Evolutionary conservation across 1,140 invertebrate genomes (phyloP), one percentile per base, ranked within the genome.

Genomic region (Drosophila busckii): DNA sequence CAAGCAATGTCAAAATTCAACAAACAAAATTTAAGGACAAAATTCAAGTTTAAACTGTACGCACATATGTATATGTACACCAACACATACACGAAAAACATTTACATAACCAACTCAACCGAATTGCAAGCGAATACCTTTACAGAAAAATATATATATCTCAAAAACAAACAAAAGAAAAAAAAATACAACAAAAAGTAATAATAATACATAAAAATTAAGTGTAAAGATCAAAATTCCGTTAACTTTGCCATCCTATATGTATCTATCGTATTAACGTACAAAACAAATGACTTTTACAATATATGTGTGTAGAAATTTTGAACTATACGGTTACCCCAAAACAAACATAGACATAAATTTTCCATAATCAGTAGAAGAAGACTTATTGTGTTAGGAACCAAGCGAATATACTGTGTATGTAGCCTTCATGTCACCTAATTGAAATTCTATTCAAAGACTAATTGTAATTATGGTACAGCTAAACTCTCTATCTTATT

Each of bases 121-220:
- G 68, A 65, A 68, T 68, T 82, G 73, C 75, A 82, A 80, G 69
- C 69, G 75, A 80, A 82, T 69, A 63, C 50, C 58, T 68, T 64
- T 54, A 59, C 53, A 37, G 53, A 44, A 52, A 53, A 59, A 58
- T 41, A 44, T 34, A 26, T 37, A 55, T 28, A 59, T 46, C 54
- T 22, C 28, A n/a, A 31, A 63, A 63, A 15, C 20, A 16, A 32
- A 42, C 38, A 59, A 32, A 45, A 32, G 17, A 16, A 37, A 26
- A 28, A 58, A 46, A 10, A 53, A 46, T 37, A 48, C 52, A 20
- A 40, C 38, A 46, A 29, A 15, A 54, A 41, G 44, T 40, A 70
- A 41, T 58, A 48, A 42, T 70, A 34, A 53, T 28, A 45, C 8
- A 46, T 44, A 62, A 38, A 32, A 46, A 17, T 32, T 53, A 3